Percentiles rank a stretch among this genome's conserved stretches.
Conservation (phyloP, 2,888 invertebrate species). For the Leptinotarsa juncta region DNA sequence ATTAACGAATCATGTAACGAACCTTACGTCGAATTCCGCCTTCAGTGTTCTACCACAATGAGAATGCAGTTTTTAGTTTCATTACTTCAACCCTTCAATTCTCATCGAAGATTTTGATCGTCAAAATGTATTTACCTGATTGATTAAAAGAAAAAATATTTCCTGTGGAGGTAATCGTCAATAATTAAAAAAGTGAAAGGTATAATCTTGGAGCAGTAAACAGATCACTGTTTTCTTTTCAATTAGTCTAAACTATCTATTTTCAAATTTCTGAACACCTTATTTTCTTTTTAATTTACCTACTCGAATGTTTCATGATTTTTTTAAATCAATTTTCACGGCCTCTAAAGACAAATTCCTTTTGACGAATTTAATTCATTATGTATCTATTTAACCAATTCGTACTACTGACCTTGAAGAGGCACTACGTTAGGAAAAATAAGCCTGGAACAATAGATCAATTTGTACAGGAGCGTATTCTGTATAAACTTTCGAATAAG, state of each 20-base stretch:
- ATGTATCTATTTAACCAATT: conserved; percentile 6
- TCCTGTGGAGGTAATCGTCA: no score
- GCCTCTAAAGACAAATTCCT: conserved; percentile 1
- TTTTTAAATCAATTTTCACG: background rate
- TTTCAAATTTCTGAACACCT: background rate
- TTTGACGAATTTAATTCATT: conserved; percentile 13
- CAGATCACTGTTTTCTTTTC: background rate
- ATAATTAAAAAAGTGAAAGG: background rate
- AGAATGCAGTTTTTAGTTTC: background rate
- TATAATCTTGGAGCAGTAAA: conserved; percentile 6
- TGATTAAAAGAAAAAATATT: background rate
- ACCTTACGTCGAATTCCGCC: background rate
- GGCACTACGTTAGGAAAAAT: conserved; percentile 17
- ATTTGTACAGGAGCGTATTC: conserved; percentile 14
- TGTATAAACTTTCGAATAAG: background rate
- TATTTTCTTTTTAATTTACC: background rate
- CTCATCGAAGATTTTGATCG: no score
- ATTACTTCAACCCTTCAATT: background rate
- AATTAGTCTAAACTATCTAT: background rate
- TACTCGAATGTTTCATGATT: conserved; percentile 3
- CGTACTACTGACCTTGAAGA: conserved; percentile 15
- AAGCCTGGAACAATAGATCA: conserved; percentile 8
- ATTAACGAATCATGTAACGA: no score
- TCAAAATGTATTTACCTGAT: background rate
- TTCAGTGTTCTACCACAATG: background rate